A percentile compares a stretch with the other conserved stretches of the same genome.
These are phyloP conservation scores for Lamprologus sp. DNA, from an alignment of 2,113 vertebrate genomes.

Conservation along the genomic window DNA sequence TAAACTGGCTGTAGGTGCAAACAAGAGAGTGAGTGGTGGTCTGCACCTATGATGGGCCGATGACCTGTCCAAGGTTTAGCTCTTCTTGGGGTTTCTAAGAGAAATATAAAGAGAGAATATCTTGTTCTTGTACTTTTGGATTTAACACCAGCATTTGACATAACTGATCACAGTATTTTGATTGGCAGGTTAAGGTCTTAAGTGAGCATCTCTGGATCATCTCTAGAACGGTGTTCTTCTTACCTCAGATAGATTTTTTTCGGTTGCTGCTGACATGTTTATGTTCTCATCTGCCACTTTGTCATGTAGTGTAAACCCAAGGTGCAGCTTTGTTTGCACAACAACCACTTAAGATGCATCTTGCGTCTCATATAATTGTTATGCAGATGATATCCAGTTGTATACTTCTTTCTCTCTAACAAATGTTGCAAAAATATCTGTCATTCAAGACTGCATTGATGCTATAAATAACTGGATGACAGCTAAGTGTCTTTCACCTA, in stretches of 20 bases:
- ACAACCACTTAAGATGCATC: background rate
- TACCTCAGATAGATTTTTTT: background rate
- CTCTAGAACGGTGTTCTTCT: background rate
- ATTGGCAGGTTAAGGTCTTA: background rate
- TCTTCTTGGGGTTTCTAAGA: background rate
- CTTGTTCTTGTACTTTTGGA: background rate
- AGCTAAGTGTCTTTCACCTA: background rate
- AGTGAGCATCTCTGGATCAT: rapidly evolving
- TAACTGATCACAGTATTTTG: background rate
- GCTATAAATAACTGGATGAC: background rate
- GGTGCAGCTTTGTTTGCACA: background rate
- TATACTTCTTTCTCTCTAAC: background rate
- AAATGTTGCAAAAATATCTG: background rate
- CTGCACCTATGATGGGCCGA: background rate
- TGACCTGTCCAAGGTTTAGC: background rate
- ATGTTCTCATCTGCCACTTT: background rate
- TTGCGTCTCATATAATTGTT: rapidly evolving
- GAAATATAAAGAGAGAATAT: background rate
- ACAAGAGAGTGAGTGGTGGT: background rate
- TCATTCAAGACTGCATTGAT: background rate
- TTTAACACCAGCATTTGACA: background rate
- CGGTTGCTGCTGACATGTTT: background rate
- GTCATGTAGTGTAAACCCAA: background rate
- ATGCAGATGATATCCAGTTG: background rate
- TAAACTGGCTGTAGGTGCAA: background rate